Evolutionary conservation across 2,113 vertebrate species (phyloP), one percentile per base, ranked within the genome.

Genomic region (Sylvietta virens): DNA sequence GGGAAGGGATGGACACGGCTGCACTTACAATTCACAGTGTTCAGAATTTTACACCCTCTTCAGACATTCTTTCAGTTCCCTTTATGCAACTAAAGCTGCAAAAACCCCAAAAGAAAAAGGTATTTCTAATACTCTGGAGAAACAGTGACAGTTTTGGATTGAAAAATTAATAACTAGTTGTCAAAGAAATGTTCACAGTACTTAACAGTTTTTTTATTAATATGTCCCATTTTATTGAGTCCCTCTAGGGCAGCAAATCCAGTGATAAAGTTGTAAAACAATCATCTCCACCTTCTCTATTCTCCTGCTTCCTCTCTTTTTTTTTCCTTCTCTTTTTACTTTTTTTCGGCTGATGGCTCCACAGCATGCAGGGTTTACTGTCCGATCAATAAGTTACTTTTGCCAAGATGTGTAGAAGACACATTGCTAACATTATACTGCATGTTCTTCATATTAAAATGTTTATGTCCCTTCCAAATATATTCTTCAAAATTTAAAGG

Each of bases 191-290:
- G 20, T 80, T 90, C 57, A 40, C 26, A 15, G 22, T 67, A 72
- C 70, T 95, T 79, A 94, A 71, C 15, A 70, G 39, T 47, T 95
- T 47, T 95, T 87, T 94, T 92, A 73, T 76, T 83, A 95, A 90
- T 80, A 60, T n/a, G 9, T 33, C 28, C 85, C 61, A 69, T 84
- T 92, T 84, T 88, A 85, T 28, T 66, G 74, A 93, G 47, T 51
- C 58, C 35, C 70, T 73, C 22, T 64, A 80, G 48, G 50, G 42
- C 66, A 94, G 73, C 58, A 80, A 94, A 88, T 82, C 15, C n/a
- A 61, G 17, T 39, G n/a, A 90, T 51, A 57, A 92, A 78, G 33
- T 50, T 61, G 37, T 67, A 88, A 72, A 85, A 48, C 56, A 91
- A 81, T 12, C 6, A 64, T 8, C 35, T 87, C 44, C 65, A 67